A percentile compares a stretch with the other conserved stretches of the same genome.
Evolutionary conservation across 2,797 vertebrate genomes (phyloP).

Genomic region (Triplophysa bombifrons): DNA sequence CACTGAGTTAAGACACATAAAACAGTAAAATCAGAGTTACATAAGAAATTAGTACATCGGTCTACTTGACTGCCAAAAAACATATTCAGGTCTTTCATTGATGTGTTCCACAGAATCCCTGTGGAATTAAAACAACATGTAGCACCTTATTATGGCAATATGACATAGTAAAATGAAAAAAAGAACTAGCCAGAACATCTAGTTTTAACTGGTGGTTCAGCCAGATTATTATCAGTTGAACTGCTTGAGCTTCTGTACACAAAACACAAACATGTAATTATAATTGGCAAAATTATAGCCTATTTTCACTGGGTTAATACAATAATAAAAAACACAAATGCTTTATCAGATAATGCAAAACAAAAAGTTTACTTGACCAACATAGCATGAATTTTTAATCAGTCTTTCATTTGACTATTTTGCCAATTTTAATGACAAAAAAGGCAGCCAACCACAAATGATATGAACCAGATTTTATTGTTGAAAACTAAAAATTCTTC

Average conservation of each 20-base stretch:
- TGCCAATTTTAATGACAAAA: slow-evolving; percentile 39
- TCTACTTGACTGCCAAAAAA: background rate
- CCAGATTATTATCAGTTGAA: background rate
- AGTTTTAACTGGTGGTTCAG: background rate
- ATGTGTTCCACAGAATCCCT: background rate
- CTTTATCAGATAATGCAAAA: background rate
- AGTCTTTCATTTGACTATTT: slow-evolving; percentile 34
- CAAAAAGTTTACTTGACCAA: background rate
- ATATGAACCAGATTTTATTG: slow-evolving; percentile 22
- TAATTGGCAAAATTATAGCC: background rate
- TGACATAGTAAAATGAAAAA: too few relatives aligned
- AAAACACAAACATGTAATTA: background rate
- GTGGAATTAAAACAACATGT: background rate
- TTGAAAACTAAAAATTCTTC: slow-evolving; percentile 4
- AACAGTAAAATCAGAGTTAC: background rate
- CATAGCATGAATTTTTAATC: slow-evolving; percentile 12
- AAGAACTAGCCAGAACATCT: background rate
- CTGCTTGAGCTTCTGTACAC: background rate
- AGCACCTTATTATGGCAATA: too few relatives aligned
- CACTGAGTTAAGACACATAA: background rate
- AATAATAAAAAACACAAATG: background rate
- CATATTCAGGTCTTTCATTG: background rate
- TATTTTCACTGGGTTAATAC: background rate
- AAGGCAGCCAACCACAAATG: slow-evolving; percentile 39
- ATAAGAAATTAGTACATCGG: background rate